A percentile compares a stretch with the other conserved stretches of the same genome.
Evolutionary conservation across 2,797 vertebrate species (phyloP).

Genomic region (Serranus cabrilla): DNA sequence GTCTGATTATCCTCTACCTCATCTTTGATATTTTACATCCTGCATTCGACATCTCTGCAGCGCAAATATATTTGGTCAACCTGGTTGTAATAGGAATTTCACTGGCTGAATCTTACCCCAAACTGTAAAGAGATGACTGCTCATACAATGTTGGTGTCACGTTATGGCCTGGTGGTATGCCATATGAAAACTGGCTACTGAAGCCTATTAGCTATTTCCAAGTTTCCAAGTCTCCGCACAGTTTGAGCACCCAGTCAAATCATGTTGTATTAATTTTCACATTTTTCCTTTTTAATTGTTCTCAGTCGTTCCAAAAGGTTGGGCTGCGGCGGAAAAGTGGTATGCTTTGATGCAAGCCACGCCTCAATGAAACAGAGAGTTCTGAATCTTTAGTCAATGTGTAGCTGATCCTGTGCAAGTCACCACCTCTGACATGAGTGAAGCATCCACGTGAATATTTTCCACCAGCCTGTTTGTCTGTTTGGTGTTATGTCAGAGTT

Average conservation of each 20-base stretch:
- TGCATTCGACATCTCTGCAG: constrained; percentile 25
- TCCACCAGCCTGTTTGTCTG: not conserved
- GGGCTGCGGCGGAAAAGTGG: not conserved
- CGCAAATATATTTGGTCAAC: constrained; percentile 44
- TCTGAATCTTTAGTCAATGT: constrained; percentile 15
- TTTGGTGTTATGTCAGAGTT: constrained; percentile 17
- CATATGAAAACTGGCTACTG: not conserved
- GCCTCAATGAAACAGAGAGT: not conserved
- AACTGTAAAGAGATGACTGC: constrained; percentile 12
- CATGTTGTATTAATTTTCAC: not conserved
- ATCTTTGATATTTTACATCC: constrained; percentile 35
- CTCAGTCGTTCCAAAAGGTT: constrained; percentile 1
- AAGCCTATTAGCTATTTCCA: not conserved
- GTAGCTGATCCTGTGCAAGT: not conserved
- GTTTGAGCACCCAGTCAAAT: not conserved
- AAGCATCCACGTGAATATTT: not conserved
- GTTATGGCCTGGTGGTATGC: not conserved
- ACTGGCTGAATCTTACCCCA: not conserved
- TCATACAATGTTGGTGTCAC: constrained; percentile 10
- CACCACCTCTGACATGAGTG: not conserved
- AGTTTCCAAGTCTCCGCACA: not conserved
- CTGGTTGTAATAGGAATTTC: constrained; percentile 19
- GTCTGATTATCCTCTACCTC: constrained; percentile 25
- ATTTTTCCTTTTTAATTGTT: constrained; percentile 12
- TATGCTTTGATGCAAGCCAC: constrained; percentile 19